Base-by-base conservation (phyloP, 2,888 invertebrate species). In the Himalopsyche anomala region DNA sequence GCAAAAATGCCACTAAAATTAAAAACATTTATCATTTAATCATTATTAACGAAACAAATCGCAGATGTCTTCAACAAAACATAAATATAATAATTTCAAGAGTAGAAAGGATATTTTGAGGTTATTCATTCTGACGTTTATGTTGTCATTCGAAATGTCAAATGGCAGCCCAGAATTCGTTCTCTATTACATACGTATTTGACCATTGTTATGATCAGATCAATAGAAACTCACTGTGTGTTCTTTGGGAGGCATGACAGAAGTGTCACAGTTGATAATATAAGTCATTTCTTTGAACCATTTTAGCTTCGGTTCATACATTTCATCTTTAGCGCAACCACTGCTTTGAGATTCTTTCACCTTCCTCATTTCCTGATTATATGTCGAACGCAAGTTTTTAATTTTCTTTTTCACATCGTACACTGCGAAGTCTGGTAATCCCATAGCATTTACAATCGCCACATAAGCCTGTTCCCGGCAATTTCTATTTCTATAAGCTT, bases 361-460 rank as follows among this genome's bases (percentile, higher is more conserved):
- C 38, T 74, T 74, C 74, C 74, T 28, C 74, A 74, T 38, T 36
- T 74, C 74, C 36, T 74, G 74, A 15, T 74, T 36, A 38, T 74
- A 74, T 15, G 74, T 74, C 74, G 74, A 74, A 36, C 74, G 74
- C 36, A 74, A 36, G 36, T 74, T 74, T 74, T 74, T 74, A 12
- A 74, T 74, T 74, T 74, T 74, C 74, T 74, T 74, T 74, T 74
- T 74, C 74, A 74, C 74, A 74, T 74, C 74, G 74, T 74, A 74
- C 38, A 74, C 74, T 38, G 36, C 36, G 28, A 74, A 36, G 12
- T 74, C 74, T 36, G 74, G 74, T 74, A 74, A 74, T 74, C 74
- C 74, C 74, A 74, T 74, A 38, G 19, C 11, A 74, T 74, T 74
- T 1, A 74, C 74, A 36, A 74, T 74, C 28, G 74, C 74, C 12